Evolutionary conservation across 1,140 invertebrate genomes (phyloP).

Genomic region (Aricia agestis): DNA sequence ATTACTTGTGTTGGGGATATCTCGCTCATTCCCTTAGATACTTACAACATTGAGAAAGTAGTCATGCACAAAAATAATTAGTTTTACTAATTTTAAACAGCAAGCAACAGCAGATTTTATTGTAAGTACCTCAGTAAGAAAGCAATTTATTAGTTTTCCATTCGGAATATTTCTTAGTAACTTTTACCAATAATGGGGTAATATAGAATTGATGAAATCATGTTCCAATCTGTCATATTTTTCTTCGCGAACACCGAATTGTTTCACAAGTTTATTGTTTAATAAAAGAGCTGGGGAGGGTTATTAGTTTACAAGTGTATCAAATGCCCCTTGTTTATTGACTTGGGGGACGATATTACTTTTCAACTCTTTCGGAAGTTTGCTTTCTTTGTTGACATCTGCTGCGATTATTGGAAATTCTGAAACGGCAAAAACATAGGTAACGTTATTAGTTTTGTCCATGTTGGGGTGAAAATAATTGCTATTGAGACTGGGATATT

Average conservation of each 20-base stretch:
- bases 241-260: slow-evolving; percentile 17
- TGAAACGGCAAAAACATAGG: slow-evolving; percentile 51
- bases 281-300: slow-evolving; percentile 46
- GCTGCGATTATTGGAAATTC: slow-evolving; percentile 68
- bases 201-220: slow-evolving; percentile 11
- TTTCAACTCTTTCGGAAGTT: slow-evolving; percentile 75
- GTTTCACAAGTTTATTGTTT: slow-evolving; percentile 49
- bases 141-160: neutral
- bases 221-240: slow-evolving; percentile 11
- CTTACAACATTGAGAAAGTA: no score
- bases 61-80: no score
- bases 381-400: slow-evolving; percentile 71
- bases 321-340: slow-evolving; percentile 68
- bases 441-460: slow-evolving; percentile 53
- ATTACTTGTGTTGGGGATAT: no score
- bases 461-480: slow-evolving; percentile 26
- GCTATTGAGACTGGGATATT: slow-evolving; percentile 27
- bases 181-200: neutral
- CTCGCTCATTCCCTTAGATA: no score
- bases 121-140: no score
- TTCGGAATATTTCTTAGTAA: neutral
- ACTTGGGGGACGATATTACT: slow-evolving; percentile 68
- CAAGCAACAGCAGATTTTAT: no score
- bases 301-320: slow-evolving; percentile 76
- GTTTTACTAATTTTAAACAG: no score